These are phyloP conservation scores for Acrocephalus kingi DNA, from an alignment of 2,113 vertebrate species.

Conservation along the genomic window DNA sequence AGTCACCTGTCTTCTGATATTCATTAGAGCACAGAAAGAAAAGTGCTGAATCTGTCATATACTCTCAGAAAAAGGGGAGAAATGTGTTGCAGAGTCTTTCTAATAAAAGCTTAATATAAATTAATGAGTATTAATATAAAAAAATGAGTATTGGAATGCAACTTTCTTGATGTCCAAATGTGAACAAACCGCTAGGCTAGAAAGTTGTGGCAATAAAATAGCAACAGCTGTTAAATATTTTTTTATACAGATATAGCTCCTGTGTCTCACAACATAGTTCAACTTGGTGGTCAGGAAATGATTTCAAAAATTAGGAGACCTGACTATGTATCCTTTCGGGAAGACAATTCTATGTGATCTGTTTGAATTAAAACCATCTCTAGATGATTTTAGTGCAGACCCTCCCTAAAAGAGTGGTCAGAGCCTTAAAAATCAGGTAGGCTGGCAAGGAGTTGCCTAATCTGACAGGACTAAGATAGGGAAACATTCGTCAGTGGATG, in stretches of 20 bases:
- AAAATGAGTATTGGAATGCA: neutral
- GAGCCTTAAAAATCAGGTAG: neutral
- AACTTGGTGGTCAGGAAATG: neutral
- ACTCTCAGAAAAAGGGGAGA: neutral
- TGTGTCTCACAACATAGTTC: neutral
- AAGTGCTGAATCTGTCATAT: neutral
- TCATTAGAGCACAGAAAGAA: neutral
- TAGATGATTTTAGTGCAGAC: neutral
- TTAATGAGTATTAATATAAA: too few relatives aligned
- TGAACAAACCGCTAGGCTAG: neutral
- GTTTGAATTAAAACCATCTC: neutral
- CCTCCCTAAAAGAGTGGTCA: neutral
- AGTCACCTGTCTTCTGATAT: neutral
- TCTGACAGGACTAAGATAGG: neutral
- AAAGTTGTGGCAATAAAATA: neutral
- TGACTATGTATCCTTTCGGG: neutral
- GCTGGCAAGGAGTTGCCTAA: neutral
- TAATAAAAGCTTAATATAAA: neutral
- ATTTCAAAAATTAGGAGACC: neutral
- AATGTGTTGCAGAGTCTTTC: neutral
- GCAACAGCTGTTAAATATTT: neutral
- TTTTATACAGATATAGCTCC: neutral
- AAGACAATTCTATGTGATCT: neutral
- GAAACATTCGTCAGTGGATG: fast-evolving
- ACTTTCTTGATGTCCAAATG: neutral